Evolutionary conservation across 2,888 invertebrate genomes (phyloP).

Genomic region (Drosophila ezoana): DNA sequence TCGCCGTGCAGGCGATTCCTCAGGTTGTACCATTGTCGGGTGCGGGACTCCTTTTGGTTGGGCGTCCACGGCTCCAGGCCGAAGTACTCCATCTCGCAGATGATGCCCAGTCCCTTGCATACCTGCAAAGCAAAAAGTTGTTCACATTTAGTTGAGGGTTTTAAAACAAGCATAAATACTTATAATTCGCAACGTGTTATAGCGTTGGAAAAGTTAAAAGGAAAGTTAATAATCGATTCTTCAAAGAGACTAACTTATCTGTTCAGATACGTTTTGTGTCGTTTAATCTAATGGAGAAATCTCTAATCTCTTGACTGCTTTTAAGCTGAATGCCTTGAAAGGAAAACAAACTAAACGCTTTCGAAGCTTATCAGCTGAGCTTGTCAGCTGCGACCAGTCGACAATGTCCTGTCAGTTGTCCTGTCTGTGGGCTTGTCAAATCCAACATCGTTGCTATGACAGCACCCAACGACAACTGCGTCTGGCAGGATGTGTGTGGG

Average conservation of each 20-base stretch:
- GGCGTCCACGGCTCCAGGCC: conserved; percentile 88
- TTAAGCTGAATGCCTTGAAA: conserved; percentile 13
- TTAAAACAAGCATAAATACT: too few relatives aligned
- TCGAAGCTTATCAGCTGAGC: conserved; percentile 47
- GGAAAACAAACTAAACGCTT: conserved; percentile 37
- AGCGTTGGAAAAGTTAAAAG: too few relatives aligned
- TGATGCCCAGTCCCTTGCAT: conserved; percentile 92
- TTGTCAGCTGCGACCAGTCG: conserved; percentile 35
- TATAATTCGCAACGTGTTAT: too few relatives aligned
- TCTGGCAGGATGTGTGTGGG: conserved; percentile 34
- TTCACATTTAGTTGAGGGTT: too few relatives aligned
- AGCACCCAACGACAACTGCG: conserved; percentile 61
- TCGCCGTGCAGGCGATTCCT: conserved; percentile 87
- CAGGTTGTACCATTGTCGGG: conserved; percentile 94
- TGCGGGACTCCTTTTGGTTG: conserved; percentile 87
- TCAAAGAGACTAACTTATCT: too few relatives aligned
- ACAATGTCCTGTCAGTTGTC: conserved; percentile 61
- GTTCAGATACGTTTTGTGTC: neutral
- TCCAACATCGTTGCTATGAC: conserved; percentile 66
- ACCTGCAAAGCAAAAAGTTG: conserved; percentile 87
- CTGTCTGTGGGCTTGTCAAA: conserved; percentile 56
- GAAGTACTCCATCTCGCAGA: conserved; percentile 95
- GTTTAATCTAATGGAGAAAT: conserved; percentile 5
- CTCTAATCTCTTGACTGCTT: conserved; percentile 16
- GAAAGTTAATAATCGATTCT: too few relatives aligned